Percentiles rank a stretch among this genome's conserved stretches.
Conservation (phyloP, 2,888 invertebrate species). For the Acrobasis suavella region DNA sequence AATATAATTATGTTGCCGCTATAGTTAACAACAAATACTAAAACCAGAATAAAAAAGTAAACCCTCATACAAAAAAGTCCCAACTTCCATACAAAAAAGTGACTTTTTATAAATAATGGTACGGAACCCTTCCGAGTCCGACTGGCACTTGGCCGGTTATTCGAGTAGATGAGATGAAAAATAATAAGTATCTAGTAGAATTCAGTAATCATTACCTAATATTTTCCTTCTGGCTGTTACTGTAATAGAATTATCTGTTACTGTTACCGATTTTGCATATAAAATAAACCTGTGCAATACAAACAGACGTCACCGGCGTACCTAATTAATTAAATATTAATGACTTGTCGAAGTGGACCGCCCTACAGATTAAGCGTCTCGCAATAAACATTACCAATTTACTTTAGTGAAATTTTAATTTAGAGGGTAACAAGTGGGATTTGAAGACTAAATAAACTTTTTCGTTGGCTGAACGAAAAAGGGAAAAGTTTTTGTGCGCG, state of each 20-base stretch:
- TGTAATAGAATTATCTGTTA: neutral
- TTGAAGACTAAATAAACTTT: conserved; percentile 28
- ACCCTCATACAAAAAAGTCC: too few species aligned
- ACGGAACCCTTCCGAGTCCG: too few species aligned
- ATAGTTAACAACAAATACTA: too few species aligned
- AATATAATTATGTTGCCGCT: too few species aligned
- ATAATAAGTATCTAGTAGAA: neutral
- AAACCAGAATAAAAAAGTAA: too few species aligned
- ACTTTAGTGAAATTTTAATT: conserved; percentile 36
- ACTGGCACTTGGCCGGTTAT: too few species aligned
- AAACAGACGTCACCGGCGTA: conserved; percentile 35
- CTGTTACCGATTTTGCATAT: conserved; percentile 12
- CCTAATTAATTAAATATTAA: conserved; percentile 39
- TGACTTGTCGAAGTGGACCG: conserved; percentile 36
- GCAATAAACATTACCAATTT: conserved; percentile 35
- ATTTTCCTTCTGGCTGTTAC: neutral
- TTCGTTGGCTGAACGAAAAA: conserved; percentile 25
- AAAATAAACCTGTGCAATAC: conserved; percentile 30
- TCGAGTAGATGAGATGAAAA: too few species aligned
- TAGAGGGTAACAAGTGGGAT: conserved; percentile 23
- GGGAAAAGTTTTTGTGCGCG: conserved; percentile 26
- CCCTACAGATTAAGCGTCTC: conserved; percentile 26
- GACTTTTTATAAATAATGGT: too few species aligned
- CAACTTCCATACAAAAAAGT: too few species aligned
- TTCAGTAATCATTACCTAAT: neutral